phyloP scores from a whole-genome alignment of 2,797 vertebrate genomes.

The Phoeniculus purpureus region DNA sequence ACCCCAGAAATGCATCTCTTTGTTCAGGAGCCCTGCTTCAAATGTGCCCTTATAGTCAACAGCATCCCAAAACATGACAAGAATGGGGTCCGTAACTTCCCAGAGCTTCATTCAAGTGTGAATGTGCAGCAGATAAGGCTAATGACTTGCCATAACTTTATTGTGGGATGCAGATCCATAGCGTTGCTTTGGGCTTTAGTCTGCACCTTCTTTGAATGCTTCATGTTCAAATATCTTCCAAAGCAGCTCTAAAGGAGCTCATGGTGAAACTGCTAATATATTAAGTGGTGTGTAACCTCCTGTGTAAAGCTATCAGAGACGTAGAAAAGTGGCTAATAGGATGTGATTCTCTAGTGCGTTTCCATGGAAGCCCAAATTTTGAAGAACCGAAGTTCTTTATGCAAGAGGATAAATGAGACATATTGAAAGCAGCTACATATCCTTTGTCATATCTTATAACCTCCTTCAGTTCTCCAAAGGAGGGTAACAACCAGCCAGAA shows the following conservation, averaged over 20 bases:
- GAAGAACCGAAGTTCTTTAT: not conserved
- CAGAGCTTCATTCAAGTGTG: not conserved
- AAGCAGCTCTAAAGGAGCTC: not conserved
- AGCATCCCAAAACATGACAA: fast-evolving
- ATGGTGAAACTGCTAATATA: not conserved
- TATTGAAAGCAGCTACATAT: not conserved
- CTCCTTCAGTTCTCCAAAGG: not conserved
- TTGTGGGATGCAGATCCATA: not conserved
- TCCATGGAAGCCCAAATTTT: not conserved
- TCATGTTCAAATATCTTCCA: not conserved
- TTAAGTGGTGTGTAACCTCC: not conserved
- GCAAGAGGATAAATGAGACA: not conserved
- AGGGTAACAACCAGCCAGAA: not conserved
- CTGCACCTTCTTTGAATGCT: not conserved
- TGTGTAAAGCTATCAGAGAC: fast-evolving
- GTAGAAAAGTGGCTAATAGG: not conserved
- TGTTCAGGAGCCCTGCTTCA: not conserved
- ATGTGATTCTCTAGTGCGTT: not conserved
- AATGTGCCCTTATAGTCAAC: not conserved
- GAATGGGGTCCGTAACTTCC: not conserved
- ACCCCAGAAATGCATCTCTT: fast-evolving
- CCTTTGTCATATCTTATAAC: not conserved
- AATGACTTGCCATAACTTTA: not conserved
- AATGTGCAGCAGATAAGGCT: not conserved
- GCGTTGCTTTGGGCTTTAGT: not conserved